Percentiles rank a stretch among this genome's conserved stretches.
These are phyloP conservation scores for Heliothis virescens DNA, from an alignment of 1,140 invertebrate species.

Conservation along the genomic window DNA sequence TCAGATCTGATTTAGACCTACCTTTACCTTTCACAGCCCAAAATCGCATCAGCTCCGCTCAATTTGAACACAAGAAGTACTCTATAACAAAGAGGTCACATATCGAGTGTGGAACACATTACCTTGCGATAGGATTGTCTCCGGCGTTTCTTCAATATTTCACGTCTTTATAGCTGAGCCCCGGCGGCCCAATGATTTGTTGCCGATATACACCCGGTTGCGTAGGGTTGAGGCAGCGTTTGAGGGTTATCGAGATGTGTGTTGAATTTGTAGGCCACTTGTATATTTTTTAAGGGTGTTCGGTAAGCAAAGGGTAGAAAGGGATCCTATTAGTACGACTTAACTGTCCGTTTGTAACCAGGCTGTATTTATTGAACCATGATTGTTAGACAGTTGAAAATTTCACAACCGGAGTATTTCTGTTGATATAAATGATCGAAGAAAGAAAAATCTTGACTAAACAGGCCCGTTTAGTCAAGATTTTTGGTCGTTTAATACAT, in stretches of 20 bases:
- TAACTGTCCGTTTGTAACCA: too few relatives aligned
- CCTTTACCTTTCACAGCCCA: background rate
- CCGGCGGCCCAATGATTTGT: conserved; percentile 13
- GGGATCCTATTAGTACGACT: too few relatives aligned
- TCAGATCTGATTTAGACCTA: too few relatives aligned
- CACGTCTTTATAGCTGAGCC: background rate
- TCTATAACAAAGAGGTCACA: background rate
- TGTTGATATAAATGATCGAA: too few relatives aligned
- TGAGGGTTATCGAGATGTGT: background rate
- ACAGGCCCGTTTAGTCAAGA: too few relatives aligned
- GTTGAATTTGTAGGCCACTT: background rate
- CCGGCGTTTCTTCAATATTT: conserved; percentile 2
- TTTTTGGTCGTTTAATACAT: too few relatives aligned
- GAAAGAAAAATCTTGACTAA: too few relatives aligned
- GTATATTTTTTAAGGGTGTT: background rate
- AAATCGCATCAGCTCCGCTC: background rate
- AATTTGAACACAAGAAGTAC: conserved; percentile 9
- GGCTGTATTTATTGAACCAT: too few relatives aligned
- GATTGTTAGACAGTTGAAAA: too few relatives aligned
- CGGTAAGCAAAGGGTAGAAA: too few relatives aligned
- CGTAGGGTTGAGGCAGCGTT: background rate
- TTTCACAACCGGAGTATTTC: too few relatives aligned
- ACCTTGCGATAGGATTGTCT: conserved; percentile 3
- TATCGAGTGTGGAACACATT: background rate
- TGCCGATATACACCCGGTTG: background rate